Evolutionary conservation across 2,797 vertebrate genomes (phyloP).

Genomic region (Anguilla marmorata): DNA sequence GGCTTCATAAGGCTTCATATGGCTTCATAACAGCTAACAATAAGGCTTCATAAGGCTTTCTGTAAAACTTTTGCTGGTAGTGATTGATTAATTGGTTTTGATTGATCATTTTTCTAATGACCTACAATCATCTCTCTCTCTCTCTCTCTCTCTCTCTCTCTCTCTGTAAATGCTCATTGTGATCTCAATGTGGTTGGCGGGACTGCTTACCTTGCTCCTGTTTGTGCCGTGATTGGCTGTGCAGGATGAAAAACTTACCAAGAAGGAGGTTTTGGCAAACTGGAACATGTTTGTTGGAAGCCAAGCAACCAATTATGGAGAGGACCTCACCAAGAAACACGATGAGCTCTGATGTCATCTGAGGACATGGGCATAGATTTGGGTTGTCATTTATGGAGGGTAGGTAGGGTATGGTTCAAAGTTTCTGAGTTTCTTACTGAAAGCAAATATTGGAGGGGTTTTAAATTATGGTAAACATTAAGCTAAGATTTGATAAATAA

Average conservation of each 20-base stretch:
- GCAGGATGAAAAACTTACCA: conserved; percentile 86
- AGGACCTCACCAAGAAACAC: conserved; percentile 85
- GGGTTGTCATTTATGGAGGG: conserved; percentile 7
- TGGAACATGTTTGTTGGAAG: conserved; percentile 97
- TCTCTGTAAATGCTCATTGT: neutral
- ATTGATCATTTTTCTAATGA: conserved; percentile 8
- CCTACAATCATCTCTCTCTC: conserved; percentile 6
- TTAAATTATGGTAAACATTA: conserved; percentile 21
- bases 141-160: neutral
- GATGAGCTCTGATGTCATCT: conserved; percentile 78
- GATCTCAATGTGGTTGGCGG: conserved; percentile 46
- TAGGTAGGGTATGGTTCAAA: neutral
- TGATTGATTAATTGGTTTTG: conserved; percentile 15
- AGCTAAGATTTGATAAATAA: neutral
- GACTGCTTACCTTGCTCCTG: conserved; percentile 34
- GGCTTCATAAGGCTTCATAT: neutral
- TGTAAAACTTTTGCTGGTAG: neutral
- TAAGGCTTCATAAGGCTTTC: neutral
- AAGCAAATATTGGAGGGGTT: neutral
- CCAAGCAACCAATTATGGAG: conserved; percentile 91
- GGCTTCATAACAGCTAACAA: neutral
- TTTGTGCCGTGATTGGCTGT: conserved; percentile 43
- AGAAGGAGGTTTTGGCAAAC: conserved; percentile 85
- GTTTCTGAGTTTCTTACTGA: conserved; percentile 1
- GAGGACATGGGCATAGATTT: conserved; percentile 11